These are phyloP conservation scores for Xiphophorus birchmanni DNA, from an alignment of 2,797 vertebrate species.

Conservation along the genomic window DNA sequence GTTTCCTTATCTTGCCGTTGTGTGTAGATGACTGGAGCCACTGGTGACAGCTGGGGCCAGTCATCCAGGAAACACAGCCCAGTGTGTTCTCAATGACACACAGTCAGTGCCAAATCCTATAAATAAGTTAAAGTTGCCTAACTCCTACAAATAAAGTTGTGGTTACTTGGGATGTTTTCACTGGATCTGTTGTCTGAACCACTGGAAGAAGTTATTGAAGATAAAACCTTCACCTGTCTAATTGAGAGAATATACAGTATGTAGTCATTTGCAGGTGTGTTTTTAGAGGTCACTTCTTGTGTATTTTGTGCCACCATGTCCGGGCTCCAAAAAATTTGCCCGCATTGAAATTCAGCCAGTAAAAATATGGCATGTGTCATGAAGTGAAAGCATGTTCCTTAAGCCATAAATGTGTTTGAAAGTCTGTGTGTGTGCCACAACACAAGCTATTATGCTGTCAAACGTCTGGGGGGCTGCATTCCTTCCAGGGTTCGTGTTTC, in stretches of 20 bases:
- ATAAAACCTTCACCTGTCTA: constrained; percentile 1
- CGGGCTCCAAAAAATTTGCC: background rate
- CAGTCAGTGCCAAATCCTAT: constrained; percentile 52
- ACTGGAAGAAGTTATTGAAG: constrained; percentile 29
- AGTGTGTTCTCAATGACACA: constrained; percentile 32
- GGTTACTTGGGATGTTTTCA: constrained; percentile 44
- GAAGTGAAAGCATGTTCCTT: constrained; percentile 49
- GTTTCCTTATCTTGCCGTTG: constrained; percentile 42
- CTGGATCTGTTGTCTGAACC: constrained; percentile 27
- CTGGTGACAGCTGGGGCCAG: constrained; percentile 58
- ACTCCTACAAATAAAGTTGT: constrained; percentile 64
- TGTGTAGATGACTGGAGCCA: constrained; percentile 60
- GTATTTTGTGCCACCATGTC: background rate
- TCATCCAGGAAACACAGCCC: constrained; percentile 49
- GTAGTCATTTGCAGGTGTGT: background rate
- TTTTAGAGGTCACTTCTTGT: constrained; percentile 1
- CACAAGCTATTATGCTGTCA: constrained; percentile 58
- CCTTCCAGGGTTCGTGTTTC: constrained; percentile 70
- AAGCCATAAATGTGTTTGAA: constrained; percentile 41
- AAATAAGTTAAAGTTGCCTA: constrained; percentile 69
- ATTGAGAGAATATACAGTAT: background rate
- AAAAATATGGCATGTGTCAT: constrained; percentile 36
- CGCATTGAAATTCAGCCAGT: constrained; percentile 15
- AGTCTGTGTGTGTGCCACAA: constrained; percentile 54
- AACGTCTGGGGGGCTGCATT: constrained; percentile 65